These are phyloP conservation scores for Corvus cornix DNA, from an alignment of 2,113 vertebrate species.

Conservation along the genomic window DNA sequence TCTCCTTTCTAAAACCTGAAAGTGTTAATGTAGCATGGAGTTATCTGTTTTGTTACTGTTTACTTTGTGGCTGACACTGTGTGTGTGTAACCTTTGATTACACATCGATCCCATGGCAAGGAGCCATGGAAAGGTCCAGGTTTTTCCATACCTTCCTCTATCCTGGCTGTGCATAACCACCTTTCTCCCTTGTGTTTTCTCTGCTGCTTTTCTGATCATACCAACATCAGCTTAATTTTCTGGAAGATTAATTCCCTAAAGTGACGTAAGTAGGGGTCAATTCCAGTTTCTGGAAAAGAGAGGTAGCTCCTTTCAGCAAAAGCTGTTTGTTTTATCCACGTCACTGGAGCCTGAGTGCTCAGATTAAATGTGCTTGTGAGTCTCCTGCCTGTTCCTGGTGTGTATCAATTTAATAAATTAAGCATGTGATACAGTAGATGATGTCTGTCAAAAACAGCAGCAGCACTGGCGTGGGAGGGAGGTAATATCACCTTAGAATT, in stretches of 20 bases:
- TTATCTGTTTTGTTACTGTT: background rate
- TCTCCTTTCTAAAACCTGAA: background rate
- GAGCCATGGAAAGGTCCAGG: background rate
- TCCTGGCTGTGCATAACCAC: background rate
- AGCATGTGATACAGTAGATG: background rate
- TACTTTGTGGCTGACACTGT: background rate
- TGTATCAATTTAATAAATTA: background rate
- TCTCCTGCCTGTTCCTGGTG: background rate
- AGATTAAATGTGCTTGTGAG: background rate
- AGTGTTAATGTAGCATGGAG: background rate
- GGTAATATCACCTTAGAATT: background rate
- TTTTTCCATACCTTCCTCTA: background rate
- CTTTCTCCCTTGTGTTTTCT: background rate
- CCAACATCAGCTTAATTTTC: background rate
- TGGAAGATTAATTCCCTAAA: slow-evolving; percentile 2
- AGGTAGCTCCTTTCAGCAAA: background rate
- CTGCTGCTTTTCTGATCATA: background rate
- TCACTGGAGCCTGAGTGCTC: background rate
- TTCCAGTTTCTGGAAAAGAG: background rate
- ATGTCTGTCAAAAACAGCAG: background rate
- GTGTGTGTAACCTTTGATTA: background rate
- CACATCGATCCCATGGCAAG: background rate
- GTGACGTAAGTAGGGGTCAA: background rate
- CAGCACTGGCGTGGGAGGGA: background rate
- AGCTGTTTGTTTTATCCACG: slow-evolving; percentile 16